Conservation (phyloP, 2,113 vertebrate species). For the Malaclemys terrapin region DNA sequence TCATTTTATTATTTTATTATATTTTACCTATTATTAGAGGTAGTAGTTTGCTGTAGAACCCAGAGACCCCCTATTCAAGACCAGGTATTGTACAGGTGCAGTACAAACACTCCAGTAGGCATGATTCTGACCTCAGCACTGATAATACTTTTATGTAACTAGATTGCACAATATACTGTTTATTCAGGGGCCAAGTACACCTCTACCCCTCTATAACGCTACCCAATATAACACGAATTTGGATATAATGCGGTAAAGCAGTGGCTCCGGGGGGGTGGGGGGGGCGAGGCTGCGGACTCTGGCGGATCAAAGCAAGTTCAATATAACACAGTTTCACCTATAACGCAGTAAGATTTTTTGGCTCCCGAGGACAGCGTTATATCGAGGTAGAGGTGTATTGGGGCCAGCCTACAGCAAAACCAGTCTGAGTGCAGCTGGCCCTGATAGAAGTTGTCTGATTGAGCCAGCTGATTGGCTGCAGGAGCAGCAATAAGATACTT, state of each 20-base stretch:
- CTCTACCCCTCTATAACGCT: too few species aligned
- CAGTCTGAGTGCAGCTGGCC: background rate
- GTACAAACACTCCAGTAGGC: background rate
- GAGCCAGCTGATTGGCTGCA: background rate
- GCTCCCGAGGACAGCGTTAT: too few species aligned
- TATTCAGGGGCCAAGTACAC: background rate
- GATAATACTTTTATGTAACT: background rate
- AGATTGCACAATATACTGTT: rapidly evolving
- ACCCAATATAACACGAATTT: too few species aligned
- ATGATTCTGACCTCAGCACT: background rate
- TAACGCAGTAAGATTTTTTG: too few species aligned
- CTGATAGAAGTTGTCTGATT: background rate
- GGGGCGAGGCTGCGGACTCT: too few species aligned
- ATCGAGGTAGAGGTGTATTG: too few species aligned
- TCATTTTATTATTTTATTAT: background rate
- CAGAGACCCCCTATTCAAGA: background rate
- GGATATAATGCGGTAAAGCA: too few species aligned
- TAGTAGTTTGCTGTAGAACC: background rate
- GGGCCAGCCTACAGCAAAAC: too few species aligned
- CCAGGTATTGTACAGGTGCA: background rate
- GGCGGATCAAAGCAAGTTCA: too few species aligned
- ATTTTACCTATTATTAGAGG: background rate
- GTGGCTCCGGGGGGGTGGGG: too few species aligned
- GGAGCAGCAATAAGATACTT: background rate
- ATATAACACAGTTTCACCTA: too few species aligned